Evolutionary conservation across 2,797 vertebrate genomes (phyloP), one percentile per base, ranked within the genome.

Genomic region (Oreochromis mossambicus): DNA sequence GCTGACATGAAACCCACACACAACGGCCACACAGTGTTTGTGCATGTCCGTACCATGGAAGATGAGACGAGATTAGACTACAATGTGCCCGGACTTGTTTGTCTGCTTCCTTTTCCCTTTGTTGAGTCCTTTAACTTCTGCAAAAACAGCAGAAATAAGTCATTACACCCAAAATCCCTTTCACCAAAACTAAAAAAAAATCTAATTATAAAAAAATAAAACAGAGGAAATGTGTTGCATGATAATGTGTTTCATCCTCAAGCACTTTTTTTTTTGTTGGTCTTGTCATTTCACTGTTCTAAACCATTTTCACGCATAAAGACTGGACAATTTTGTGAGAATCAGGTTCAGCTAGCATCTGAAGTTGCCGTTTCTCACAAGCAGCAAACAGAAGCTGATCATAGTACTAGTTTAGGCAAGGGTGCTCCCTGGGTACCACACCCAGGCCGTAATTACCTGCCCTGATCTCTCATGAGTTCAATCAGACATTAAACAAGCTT

Each of bases 71-170:
- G 87, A 83, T 84, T 51, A 86, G 80, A 32, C 32, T 77, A 76
- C 73, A 83, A 86, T 92, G 87, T 92, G 90, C 75, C 86, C 91
- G 79, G 80, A 93, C 93, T 77, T 80, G 92, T 93, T 92, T 80
- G 41, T 55, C 66, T 32, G 50, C 85, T 92, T 94, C 91, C 77
- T 38, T 85, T 91, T 82, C 43, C 3, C 1, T 54, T 9, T 11
- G 26, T 54, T 43, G 3, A 17, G 10, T 24, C 19, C 7, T 36
- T 56, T 79, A 11, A 91, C 89, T 93, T 92, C 86, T 92, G 86
- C 80, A 95, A 92, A 92, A 85, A 41, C 38, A 38, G 8, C 36
- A 73, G 8, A 32, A 78, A 88, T 17, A 19, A 17, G 10, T 24
- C 7, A 8, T 3, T 21, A 5, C 11, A 43, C 4, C 51, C 32